These are phyloP conservation scores for Chrosomus eos DNA, from an alignment of 2,797 vertebrate genomes.

Conservation along the genomic window DNA sequence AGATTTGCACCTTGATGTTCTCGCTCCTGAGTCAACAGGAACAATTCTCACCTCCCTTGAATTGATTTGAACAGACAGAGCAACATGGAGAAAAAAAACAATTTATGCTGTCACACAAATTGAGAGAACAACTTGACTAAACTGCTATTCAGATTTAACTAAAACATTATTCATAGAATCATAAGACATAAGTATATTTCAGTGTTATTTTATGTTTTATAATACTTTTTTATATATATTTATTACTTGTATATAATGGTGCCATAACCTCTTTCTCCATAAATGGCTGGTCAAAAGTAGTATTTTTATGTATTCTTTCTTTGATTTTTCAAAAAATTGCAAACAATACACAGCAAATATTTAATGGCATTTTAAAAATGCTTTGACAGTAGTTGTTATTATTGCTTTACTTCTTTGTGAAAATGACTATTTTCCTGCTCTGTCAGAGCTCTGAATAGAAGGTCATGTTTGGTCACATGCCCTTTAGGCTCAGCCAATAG, in stretches of 20 bases:
- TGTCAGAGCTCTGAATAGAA: background rate
- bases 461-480: background rate
- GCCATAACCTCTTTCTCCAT: background rate
- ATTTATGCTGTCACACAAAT: background rate
- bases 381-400: background rate
- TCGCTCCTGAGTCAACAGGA: constrained; percentile 24
- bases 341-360: background rate
- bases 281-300: background rate
- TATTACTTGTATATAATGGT: too few species aligned
- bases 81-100: too few species aligned
- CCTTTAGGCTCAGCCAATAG: background rate
- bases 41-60: constrained; percentile 2
- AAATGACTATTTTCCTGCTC: too few species aligned
- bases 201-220: too few species aligned
- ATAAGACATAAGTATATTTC: background rate
- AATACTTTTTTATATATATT: too few species aligned
- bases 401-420: background rate
- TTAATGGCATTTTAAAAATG: background rate
- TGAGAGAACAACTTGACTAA: background rate
- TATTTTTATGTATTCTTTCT: background rate
- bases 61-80: constrained; percentile 23
- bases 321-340: background rate
- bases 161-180: background rate
- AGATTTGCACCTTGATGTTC: constrained; percentile 27
- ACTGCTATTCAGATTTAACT: background rate